phyloP scores from a whole-genome alignment of 2,888 invertebrate species.

The Drosophila yooni region DNA sequence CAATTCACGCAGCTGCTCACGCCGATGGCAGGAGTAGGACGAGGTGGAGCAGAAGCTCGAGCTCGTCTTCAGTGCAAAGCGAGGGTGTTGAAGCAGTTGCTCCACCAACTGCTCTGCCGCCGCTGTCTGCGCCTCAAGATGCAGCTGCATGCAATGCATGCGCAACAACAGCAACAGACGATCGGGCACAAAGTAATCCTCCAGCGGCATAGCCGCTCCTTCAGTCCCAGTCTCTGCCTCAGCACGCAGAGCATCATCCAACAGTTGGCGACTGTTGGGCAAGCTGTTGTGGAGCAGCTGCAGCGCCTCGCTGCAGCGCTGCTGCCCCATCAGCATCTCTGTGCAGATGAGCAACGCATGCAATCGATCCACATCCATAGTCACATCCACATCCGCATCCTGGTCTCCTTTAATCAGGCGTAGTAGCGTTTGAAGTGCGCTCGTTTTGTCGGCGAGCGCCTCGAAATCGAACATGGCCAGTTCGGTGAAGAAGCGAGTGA shows the following conservation, averaged over 20 bases:
- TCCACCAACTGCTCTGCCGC: slow-evolving; percentile 67
- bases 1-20: slow-evolving; percentile 85
- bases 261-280: slow-evolving; percentile 6
- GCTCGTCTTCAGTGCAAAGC: slow-evolving; percentile 38
- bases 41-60: background rate
- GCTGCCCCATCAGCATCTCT: slow-evolving; percentile 72
- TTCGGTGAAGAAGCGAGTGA: slow-evolving; percentile 87
- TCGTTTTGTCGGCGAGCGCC: slow-evolving; percentile 25
- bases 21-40: slow-evolving; percentile 48
- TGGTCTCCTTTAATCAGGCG: slow-evolving; percentile 83
- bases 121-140: slow-evolving; percentile 56
- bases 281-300: slow-evolving; percentile 53
- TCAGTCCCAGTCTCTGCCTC: background rate
- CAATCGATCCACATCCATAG: slow-evolving; percentile 56
- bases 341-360: slow-evolving; percentile 74
- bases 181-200: slow-evolving; percentile 81
- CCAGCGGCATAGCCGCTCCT: slow-evolving; percentile 65
- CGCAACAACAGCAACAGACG: slow-evolving; percentile 73
- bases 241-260: slow-evolving; percentile 64
- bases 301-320: slow-evolving; percentile 58
- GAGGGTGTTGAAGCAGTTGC: background rate
- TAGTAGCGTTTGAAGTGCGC: slow-evolving; percentile 83
- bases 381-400: slow-evolving; percentile 18
- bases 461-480: slow-evolving; percentile 88
- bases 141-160: slow-evolving; percentile 69